A percentile compares a stretch with the other conserved stretches of the same genome.
phyloP scores from a whole-genome alignment of 2,888 invertebrate species.

The Heliconius ethilla region DNA sequence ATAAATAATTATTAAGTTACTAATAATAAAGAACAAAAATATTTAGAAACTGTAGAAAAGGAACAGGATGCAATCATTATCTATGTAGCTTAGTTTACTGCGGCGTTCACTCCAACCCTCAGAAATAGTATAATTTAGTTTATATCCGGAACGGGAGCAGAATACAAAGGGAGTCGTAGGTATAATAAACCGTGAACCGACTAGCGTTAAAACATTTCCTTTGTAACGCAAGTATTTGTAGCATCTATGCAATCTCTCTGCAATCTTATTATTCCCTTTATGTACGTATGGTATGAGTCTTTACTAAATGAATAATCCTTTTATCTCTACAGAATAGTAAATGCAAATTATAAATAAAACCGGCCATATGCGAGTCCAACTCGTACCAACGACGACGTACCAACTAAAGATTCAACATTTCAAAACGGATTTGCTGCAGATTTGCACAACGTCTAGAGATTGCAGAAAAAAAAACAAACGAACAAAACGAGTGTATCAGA shows the following conservation, averaged over 20 bases:
- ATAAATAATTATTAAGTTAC: neutral
- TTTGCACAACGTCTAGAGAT: constrained; percentile 11
- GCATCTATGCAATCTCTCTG: neutral
- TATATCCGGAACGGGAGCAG: constrained; percentile 23
- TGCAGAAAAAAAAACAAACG: neutral
- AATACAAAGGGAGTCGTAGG: constrained; percentile 27
- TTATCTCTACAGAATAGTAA: neutral
- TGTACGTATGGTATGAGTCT: neutral
- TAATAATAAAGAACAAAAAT: neutral
- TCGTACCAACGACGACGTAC: no score
- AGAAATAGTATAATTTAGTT: constrained; percentile 40
- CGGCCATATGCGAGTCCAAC: no score
- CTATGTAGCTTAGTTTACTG: constrained; percentile 11
- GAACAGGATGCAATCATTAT: constrained; percentile 3
- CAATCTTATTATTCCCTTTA: neutral
- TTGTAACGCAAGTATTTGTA: neutral
- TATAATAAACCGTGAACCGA: constrained; percentile 25
- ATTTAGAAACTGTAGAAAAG: neutral
- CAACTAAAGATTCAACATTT: neutral
- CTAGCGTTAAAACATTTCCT: constrained; percentile 1
- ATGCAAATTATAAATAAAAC: no score
- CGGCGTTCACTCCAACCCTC: constrained; percentile 38
- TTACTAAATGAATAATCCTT: neutral
- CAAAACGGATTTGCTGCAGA: neutral
- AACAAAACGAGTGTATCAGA: constrained; percentile 2